Percentiles rank a stretch among this genome's conserved stretches.
These are phyloP conservation scores for Synanthedon andrenaeformis DNA, from an alignment of 2,888 invertebrate species.

Conservation along the genomic window DNA sequence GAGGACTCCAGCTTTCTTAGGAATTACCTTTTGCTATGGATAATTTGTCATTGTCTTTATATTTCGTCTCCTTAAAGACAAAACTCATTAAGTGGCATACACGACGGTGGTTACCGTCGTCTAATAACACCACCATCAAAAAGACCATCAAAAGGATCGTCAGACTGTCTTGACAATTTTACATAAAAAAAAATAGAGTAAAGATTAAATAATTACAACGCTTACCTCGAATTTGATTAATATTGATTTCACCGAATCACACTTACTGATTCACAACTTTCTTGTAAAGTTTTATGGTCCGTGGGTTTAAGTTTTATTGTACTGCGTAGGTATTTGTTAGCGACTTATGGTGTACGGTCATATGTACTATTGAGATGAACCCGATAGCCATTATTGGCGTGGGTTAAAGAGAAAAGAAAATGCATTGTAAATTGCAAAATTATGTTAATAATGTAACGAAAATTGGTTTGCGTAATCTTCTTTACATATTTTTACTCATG, in stretches of 20 bases:
- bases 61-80: too few relatives aligned
- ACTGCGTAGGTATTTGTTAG: constrained; percentile 8
- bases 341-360: background rate
- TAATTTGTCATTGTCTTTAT: too few relatives aligned
- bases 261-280: constrained; percentile 20
- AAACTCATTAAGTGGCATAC: too few relatives aligned
- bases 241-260: constrained; percentile 28
- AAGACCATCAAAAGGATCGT: too few relatives aligned
- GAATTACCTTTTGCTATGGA: too few relatives aligned
- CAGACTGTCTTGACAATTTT: too few relatives aligned
- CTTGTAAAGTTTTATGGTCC: constrained; percentile 15
- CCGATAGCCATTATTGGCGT: constrained; percentile 1
- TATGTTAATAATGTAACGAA: too few relatives aligned
- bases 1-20: too few relatives aligned
- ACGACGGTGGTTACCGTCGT: too few relatives aligned
- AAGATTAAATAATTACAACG: background rate
- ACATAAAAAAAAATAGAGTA: background rate
- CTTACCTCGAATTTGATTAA: constrained; percentile 16
- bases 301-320: constrained; percentile 10
- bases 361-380: background rate
- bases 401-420: constrained; percentile 3
- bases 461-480: too few relatives aligned
- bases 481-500: too few relatives aligned
- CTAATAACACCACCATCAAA: too few relatives aligned
- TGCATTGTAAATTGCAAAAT: background rate